phyloP scores from a whole-genome alignment of 2,888 invertebrate species.

The Chrysopilus asiliformis region DNA sequence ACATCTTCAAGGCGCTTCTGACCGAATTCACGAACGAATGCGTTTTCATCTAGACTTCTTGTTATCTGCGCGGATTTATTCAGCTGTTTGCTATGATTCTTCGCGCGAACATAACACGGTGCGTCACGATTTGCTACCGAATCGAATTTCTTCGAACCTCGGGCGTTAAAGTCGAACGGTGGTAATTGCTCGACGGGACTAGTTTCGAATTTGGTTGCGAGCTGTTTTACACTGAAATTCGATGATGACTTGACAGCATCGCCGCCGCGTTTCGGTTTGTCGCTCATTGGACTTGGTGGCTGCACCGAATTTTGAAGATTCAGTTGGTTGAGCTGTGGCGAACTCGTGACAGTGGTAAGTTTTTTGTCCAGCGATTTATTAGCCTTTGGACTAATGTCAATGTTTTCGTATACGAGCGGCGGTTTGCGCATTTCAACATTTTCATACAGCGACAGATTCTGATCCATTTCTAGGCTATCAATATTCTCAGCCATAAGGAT shows the following conservation, averaged over 20 bases:
- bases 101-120: conserved; percentile 47
- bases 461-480: conserved; percentile 22
- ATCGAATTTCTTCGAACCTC: conserved; percentile 3
- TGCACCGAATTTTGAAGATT: conserved; percentile 14
- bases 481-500: conserved; percentile 19
- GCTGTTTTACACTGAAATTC: conserved; percentile 44
- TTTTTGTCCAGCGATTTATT: conserved; percentile 3
- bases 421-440: conserved; percentile 34
- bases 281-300: background rate
- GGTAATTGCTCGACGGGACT: conserved; percentile 46
- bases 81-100: conserved; percentile 38
- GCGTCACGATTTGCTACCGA: conserved; percentile 11
- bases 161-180: conserved; percentile 40
- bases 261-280: background rate
- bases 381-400: conserved; percentile 25
- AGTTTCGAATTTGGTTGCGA: conserved; percentile 48
- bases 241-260: conserved; percentile 29
- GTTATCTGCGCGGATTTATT: conserved; percentile 49
- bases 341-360: background rate
- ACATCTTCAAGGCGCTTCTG: conserved; percentile 29
- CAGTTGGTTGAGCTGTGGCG: background rate
- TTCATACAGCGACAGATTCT: conserved; percentile 31
- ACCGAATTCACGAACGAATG: conserved; percentile 55
- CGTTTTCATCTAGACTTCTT: conserved; percentile 58
- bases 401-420: conserved; percentile 30